Percentiles rank a stretch among this genome's conserved stretches.
phyloP scores from a whole-genome alignment of 2,113 vertebrate genomes.

The Sinocyclocheilus anophthalmus region DNA sequence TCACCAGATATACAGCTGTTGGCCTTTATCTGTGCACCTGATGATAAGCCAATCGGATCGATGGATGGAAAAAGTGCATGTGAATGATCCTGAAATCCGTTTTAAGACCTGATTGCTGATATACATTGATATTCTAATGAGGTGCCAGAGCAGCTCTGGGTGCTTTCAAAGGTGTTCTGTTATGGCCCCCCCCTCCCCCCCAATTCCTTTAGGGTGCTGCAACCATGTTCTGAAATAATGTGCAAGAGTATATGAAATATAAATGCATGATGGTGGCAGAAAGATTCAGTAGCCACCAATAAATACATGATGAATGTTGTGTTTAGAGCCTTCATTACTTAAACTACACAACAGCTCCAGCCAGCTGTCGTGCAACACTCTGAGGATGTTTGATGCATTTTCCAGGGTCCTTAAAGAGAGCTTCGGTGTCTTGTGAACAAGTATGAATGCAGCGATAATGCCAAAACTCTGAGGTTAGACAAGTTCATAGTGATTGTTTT shows the following conservation, averaged over 20 bases:
- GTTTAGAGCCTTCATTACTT: constrained; percentile 22
- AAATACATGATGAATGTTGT: constrained; percentile 36
- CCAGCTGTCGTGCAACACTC: background rate
- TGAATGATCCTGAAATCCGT: constrained; percentile 39
- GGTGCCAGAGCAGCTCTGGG: background rate
- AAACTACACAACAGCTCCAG: constrained; percentile 6
- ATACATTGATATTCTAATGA: constrained; percentile 40
- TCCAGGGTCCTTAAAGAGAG: background rate
- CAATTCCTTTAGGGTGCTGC: background rate
- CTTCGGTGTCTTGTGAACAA: constrained; percentile 9
- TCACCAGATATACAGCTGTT: constrained; percentile 34
- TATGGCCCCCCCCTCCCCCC: no score
- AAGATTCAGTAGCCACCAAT: constrained; percentile 6
- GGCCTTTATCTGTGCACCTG: constrained; percentile 41
- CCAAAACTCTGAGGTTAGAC: background rate
- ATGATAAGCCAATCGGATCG: constrained; percentile 51
- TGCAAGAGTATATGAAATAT: background rate
- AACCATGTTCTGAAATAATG: background rate
- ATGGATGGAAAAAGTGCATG: constrained; percentile 54
- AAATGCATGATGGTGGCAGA: background rate
- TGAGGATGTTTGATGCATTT: constrained; percentile 17
- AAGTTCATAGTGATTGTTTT: background rate
- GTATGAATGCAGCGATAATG: background rate
- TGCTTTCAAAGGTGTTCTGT: no score
- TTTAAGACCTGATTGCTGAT: constrained; percentile 38